Conservation (phyloP, 2,888 invertebrate genomes). For the Catocala fraxini region DNA sequence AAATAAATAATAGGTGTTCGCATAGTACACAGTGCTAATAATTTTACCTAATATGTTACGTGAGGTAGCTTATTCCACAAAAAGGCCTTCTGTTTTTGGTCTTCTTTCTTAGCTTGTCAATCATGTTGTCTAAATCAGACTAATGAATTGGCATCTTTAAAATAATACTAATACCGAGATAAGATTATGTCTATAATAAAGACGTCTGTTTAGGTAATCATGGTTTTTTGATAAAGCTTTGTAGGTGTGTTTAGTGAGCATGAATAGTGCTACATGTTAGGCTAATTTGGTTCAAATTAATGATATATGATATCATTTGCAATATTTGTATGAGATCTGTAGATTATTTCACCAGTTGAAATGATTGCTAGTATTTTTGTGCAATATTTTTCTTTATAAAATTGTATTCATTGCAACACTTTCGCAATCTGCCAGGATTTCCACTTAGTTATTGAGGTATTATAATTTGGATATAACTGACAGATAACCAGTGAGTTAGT, state of each 20-base stretch:
- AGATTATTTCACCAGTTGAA: slow-evolving; percentile 55
- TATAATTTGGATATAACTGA: slow-evolving; percentile 35
- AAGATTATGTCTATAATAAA: slow-evolving; percentile 3
- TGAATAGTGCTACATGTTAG: slow-evolving; percentile 51
- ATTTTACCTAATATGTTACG: slow-evolving; percentile 36
- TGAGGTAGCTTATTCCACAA: slow-evolving; percentile 26
- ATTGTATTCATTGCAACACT: slow-evolving; percentile 53
- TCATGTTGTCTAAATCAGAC: slow-evolving; percentile 31
- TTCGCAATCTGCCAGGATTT: slow-evolving; percentile 16
- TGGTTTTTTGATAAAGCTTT: slow-evolving; percentile 24
- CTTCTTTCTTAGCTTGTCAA: slow-evolving; percentile 10
- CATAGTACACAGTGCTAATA: slow-evolving; percentile 59
- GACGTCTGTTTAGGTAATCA: slow-evolving; percentile 24
- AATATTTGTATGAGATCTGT: slow-evolving; percentile 68
- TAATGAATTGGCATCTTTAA: neutral
- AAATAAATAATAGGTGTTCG: slow-evolving; percentile 63
- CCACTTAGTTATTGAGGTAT: slow-evolving; percentile 32
- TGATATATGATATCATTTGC: slow-evolving; percentile 82
- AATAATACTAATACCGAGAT: slow-evolving; percentile 6
- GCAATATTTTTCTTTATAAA: slow-evolving; percentile 64
- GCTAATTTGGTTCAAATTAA: slow-evolving; percentile 65
- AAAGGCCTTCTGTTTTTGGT: slow-evolving; percentile 15
- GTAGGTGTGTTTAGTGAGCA: slow-evolving; percentile 31
- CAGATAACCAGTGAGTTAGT: slow-evolving; percentile 50
- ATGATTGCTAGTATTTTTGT: slow-evolving; percentile 66